Base-by-base conservation (phyloP, 2,797 vertebrate species). In the Euphonia xanthogaster region DNA sequence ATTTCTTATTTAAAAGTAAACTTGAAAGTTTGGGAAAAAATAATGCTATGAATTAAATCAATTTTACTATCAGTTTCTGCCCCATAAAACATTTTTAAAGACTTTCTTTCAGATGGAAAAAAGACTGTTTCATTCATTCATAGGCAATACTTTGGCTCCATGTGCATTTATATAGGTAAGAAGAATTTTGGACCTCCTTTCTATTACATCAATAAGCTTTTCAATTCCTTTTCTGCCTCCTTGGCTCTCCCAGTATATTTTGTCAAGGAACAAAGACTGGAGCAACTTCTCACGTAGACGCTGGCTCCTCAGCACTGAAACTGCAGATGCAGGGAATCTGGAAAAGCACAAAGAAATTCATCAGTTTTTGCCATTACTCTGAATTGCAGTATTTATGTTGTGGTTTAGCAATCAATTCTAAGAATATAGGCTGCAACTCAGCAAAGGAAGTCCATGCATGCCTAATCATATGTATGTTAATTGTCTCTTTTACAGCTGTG, bases 231-330 rank as follows among this genome's bases (percentile, higher is more conserved):
- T 98, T 35, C 99, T 98, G 63, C 99, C 99, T 30, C 99, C 98
- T 97, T 99, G 99, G 96, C 99, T 99, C 88, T 99, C 99, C 99
- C 99, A 99, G 88, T 98, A 99, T 35, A 98, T 98, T 97, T 98
- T 98, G 93, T 99, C 99, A 92, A 99, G 97, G 97, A 99, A 99
- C 79, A 99, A 98, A 54, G 99, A 99, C 97, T 99, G 99, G 40
- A 99, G 99, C 65, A 99, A 98, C 82, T 98, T 99, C 97, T 99
- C 98, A 84, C 99, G 98, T 93, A 99, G 98, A 95, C 70, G 98
- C 60, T 98, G 98, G 96, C 98, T 99, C 96, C 94, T 98, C 98
- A 99, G 90, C 91, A 99, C 98, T 21, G 98, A 98, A 97, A 99
- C 97, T 6, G 99, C 98, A 88, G 97, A 98, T 94, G 98, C 98